Evolutionary conservation across 2,888 invertebrate species (phyloP).

Genomic region (Corbicula japonica): DNA sequence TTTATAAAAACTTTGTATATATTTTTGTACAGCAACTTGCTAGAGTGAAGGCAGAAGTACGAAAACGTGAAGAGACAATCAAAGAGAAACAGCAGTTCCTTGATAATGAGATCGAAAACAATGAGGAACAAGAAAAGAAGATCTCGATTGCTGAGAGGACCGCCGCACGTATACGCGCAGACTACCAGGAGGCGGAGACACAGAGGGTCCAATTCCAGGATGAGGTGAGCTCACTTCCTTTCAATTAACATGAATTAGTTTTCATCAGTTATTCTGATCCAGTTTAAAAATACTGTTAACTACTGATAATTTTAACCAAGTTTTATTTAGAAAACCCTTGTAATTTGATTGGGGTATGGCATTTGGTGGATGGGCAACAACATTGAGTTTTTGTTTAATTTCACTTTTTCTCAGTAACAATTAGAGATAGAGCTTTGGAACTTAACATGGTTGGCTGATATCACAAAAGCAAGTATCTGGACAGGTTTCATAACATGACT

Average conservation of each 20-base stretch:
- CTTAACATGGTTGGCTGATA: too few relatives aligned
- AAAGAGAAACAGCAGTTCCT: slow-evolving; percentile 85
- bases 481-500: too few relatives aligned
- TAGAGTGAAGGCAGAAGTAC: slow-evolving; percentile 82
- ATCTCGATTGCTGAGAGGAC: slow-evolving; percentile 84
- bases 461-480: too few relatives aligned
- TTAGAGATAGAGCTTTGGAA: too few relatives aligned
- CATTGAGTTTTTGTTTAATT: too few relatives aligned
- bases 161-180: slow-evolving; percentile 80
- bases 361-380: too few relatives aligned
- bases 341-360: too few relatives aligned
- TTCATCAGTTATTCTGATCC: background rate
- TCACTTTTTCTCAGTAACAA: too few relatives aligned
- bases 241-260: slow-evolving; percentile 1
- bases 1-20: too few relatives aligned
- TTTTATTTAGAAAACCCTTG: too few relatives aligned
- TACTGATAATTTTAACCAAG: background rate
- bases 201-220: slow-evolving; percentile 84
- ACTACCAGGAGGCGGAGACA: slow-evolving; percentile 84
- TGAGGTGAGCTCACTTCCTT: slow-evolving; percentile 78
- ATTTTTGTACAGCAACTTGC: slow-evolving; percentile 83
- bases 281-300: background rate
- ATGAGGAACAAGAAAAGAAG: slow-evolving; percentile 85
- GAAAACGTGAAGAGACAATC: slow-evolving; percentile 82
- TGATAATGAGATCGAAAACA: slow-evolving; percentile 85